A percentile compares a stretch with the other conserved stretches of the same genome.
Conservation (phyloP, 2,888 invertebrate species). For the Dynastes maya region DNA sequence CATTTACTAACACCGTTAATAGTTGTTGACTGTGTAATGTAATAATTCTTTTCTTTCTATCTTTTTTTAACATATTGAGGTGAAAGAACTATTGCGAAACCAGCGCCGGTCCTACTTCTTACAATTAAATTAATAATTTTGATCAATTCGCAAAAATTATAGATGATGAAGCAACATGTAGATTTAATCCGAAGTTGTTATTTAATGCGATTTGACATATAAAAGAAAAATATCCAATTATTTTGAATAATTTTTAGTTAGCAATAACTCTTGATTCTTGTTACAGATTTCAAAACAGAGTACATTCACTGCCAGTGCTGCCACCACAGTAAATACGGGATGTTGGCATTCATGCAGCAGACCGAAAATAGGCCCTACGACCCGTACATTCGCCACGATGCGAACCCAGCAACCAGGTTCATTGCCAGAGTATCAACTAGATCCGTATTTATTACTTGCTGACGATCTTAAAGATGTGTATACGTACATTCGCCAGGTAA, state of each 20-base stretch:
- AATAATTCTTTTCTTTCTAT: neutral
- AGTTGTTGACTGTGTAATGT: neutral
- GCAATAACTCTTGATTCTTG: neutral
- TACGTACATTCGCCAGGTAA: constrained; percentile 88
- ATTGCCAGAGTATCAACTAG: constrained; percentile 85
- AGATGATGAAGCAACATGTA: neutral
- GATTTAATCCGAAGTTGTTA: neutral
- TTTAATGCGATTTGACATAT: neutral
- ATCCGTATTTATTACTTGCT: constrained; percentile 89
- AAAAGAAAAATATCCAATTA: neutral
- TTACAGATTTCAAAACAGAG: constrained; percentile 54
- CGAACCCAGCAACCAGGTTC: constrained; percentile 87
- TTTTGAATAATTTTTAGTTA: neutral
- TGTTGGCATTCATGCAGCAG: constrained; percentile 66
- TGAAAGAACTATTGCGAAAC: constrained; percentile 14
- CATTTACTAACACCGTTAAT: constrained; percentile 17
- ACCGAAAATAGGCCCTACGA: constrained; percentile 69
- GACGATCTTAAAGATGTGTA: constrained; percentile 91
- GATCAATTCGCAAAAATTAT: constrained; percentile 1
- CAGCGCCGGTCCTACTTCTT: neutral
- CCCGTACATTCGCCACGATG: constrained; percentile 77
- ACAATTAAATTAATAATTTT: neutral
- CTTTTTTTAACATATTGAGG: constrained; percentile 2
- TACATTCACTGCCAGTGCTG: constrained; percentile 51
- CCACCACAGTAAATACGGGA: constrained; percentile 55